Evolutionary conservation across 2,888 invertebrate species (phyloP).

Genomic region (Latrodectus hesperus): DNA sequence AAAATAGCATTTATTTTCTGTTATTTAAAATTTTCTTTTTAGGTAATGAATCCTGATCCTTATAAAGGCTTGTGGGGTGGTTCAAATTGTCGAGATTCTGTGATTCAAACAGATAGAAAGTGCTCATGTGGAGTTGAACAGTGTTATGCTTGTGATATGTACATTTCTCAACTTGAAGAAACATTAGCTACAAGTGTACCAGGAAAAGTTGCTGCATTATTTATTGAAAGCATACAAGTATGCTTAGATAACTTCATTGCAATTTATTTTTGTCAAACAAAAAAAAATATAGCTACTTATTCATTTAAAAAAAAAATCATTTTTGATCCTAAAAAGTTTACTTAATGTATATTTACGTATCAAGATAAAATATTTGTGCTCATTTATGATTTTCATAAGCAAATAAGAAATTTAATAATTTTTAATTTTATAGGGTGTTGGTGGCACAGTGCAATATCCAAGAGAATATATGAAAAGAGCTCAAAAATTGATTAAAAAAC

Average conservation of each 20-base stretch:
- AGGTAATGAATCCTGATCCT: conserved; percentile 94
- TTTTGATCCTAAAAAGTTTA: background rate
- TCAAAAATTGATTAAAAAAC: conserved; percentile 83
- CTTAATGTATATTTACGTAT: no score
- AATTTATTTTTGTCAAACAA: background rate
- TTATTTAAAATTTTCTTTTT: conserved; percentile 62
- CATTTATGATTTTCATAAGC: background rate
- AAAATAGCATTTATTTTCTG: no score
- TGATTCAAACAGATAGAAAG: conserved; percentile 79
- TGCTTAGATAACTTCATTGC: background rate
- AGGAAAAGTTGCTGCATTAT: conserved; percentile 88
- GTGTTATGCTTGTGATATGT: conserved; percentile 86
- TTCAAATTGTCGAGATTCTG: conserved; percentile 88
- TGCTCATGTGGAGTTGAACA: conserved; percentile 81
- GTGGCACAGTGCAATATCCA: conserved; percentile 94
- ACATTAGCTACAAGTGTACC: conserved; percentile 84
- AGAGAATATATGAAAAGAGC: conserved; percentile 89
- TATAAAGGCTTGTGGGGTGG: conserved; percentile 95
- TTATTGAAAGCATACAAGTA: conserved; percentile 94
- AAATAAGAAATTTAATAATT: background rate
- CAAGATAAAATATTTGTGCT: background rate
- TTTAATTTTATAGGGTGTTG: conserved; percentile 82
- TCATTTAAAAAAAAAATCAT: background rate
- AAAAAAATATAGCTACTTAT: background rate
- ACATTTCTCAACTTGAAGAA: conserved; percentile 88